These are phyloP conservation scores for Nasonia oneida DNA, from an alignment of 2,888 invertebrate species.

Conservation along the genomic window DNA sequence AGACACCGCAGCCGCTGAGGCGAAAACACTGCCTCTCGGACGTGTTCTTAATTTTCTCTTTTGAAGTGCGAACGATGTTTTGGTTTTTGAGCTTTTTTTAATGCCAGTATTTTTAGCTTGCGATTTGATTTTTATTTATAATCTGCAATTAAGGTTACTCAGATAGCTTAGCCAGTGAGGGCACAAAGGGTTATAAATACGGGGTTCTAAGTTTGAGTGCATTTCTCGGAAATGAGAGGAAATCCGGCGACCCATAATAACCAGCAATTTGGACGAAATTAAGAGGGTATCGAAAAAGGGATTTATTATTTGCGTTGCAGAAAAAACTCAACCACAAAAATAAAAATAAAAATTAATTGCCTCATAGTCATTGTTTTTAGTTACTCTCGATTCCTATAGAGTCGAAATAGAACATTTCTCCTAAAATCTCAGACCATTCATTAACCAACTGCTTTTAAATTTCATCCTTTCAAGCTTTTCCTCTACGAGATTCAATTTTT, in stretches of 20 bases:
- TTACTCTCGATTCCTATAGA: not conserved
- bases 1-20: slow-evolving; percentile 7
- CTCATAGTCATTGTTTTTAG: too few relatives aligned
- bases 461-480: not conserved
- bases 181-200: too few relatives aligned
- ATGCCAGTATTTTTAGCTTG: not conserved
- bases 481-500: not conserved
- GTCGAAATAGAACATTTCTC: not conserved
- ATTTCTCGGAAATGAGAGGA: not conserved
- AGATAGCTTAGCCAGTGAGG: too few relatives aligned
- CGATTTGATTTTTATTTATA: too few relatives aligned
- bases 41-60: slow-evolving; percentile 5
- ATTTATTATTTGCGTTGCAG: not conserved
- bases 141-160: too few relatives aligned
- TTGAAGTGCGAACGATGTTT: not conserved
- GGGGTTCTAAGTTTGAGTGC: too few relatives aligned
- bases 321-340: not conserved
- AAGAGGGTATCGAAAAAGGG: not conserved
- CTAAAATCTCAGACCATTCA: not conserved
- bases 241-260: too few relatives aligned
- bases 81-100: not conserved
- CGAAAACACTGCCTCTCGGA: not conserved
- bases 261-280: too few relatives aligned
- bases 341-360: not conserved
- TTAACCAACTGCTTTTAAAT: not conserved